These are phyloP conservation scores for Prietella phreatophila DNA, from an alignment of 2,113 vertebrate species.

Conservation along the genomic window DNA sequence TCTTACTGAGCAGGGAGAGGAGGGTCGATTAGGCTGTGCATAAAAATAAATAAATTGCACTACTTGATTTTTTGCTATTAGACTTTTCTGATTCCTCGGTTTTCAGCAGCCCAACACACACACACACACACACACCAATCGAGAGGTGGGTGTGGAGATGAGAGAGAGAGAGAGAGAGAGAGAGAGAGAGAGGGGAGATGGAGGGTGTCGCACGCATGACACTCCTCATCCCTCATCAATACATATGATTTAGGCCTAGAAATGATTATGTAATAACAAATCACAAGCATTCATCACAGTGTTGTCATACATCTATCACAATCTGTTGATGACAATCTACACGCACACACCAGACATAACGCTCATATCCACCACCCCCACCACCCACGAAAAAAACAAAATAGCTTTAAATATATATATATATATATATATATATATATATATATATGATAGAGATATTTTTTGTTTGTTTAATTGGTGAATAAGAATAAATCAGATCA, in stretches of 20 bases:
- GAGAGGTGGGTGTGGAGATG: conserved; percentile 37
- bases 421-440: too few relatives aligned
- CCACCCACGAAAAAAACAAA: not conserved
- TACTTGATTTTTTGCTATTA: not conserved
- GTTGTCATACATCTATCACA: not conserved
- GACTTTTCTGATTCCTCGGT: not conserved
- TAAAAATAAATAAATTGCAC: not conserved
- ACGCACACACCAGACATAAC: not conserved
- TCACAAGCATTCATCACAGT: not conserved
- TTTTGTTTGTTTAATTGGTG: not conserved
- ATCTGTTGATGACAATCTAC: not conserved
- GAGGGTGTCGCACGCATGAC: conserved; percentile 43
- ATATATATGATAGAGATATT: not conserved
- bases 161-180: not conserved
- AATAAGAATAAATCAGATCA: not conserved
- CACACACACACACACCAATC: too few relatives aligned
- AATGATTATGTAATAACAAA: conserved; percentile 11
- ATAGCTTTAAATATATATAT: not conserved
- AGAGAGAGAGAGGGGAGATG: not conserved
- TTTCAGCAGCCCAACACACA: too few relatives aligned
- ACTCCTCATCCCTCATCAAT: conserved; percentile 52
- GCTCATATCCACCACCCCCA: not conserved
- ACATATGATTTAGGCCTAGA: conserved; percentile 28
- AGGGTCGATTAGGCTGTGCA: not conserved
- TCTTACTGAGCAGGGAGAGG: conserved; percentile 3